These are phyloP conservation scores for Crax fasciolata DNA, from an alignment of 2,797 vertebrate species.

Conservation along the genomic window DNA sequence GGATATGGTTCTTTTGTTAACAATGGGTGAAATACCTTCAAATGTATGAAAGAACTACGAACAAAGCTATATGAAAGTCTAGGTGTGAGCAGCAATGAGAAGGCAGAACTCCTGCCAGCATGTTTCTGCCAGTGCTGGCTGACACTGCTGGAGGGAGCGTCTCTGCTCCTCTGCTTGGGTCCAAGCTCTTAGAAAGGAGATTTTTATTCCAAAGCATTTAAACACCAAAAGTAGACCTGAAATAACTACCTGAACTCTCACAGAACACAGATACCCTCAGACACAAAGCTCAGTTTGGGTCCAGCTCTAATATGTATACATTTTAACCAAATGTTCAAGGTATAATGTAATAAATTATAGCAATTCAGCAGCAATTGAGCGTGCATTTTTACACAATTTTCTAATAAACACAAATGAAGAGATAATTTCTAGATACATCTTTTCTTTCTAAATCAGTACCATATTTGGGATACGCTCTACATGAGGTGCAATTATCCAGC, in stretches of 20 bases:
- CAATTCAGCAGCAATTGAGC: conserved; percentile 73
- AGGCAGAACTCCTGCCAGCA: neutral
- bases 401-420: conserved; percentile 77
- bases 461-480: conserved; percentile 57
- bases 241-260: neutral
- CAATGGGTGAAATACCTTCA: neutral
- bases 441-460: conserved; percentile 70
- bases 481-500: conserved; percentile 70
- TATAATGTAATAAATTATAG: conserved; percentile 71
- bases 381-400: conserved; percentile 69
- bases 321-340: conserved; percentile 60
- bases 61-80: neutral
- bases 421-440: conserved; percentile 63
- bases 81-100: neutral
- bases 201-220: neutral
- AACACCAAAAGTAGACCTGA: neutral
- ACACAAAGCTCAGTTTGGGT: neutral
- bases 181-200: neutral
- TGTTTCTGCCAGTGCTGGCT: neutral
- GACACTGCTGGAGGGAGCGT: neutral
- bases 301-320: neutral
- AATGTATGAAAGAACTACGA: neutral
- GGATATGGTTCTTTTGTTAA: neutral
- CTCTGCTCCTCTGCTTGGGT: neutral
- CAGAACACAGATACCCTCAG: neutral